phyloP scores from a whole-genome alignment of 2,797 vertebrate species.

The Myotis pilosus region DNA sequence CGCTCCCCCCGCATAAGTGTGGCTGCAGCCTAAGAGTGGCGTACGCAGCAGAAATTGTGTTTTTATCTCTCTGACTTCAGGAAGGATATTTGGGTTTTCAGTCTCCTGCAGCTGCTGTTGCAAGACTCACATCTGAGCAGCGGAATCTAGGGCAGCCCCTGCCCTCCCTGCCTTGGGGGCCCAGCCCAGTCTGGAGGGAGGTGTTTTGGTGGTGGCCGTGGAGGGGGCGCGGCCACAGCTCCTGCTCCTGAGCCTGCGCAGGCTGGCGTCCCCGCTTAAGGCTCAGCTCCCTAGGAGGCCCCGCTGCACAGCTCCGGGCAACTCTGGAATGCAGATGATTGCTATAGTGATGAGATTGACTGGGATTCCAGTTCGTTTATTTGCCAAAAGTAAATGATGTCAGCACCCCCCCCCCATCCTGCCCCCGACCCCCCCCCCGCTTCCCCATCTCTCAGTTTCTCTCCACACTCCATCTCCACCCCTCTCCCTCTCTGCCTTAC shows the following conservation, averaged over 20 bases:
- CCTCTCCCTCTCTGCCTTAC: not conserved
- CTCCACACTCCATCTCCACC: not conserved
- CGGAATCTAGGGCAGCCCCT: conserved; percentile 67
- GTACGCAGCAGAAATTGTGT: conserved; percentile 64
- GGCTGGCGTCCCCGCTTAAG: not conserved
- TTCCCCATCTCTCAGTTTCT: not conserved
- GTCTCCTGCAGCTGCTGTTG: conserved; percentile 53
- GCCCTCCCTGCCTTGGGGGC: not conserved
- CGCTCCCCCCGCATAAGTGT: not conserved
- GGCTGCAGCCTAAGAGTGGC: not conserved
- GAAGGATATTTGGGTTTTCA: conserved; percentile 72
- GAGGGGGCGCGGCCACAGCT: not conserved
- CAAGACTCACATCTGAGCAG: conserved; percentile 56
- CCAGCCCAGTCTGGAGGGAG: not conserved
- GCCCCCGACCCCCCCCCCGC: too few relatives aligned
- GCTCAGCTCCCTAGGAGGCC: conserved; percentile 31
- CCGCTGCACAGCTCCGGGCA: not conserved
- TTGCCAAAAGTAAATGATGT: conserved; percentile 54
- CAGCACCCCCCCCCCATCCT: not conserved
- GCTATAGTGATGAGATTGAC: conserved; percentile 61
- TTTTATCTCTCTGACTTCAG: conserved; percentile 76
- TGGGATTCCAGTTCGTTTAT: conserved; percentile 55
- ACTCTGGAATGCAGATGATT: conserved; percentile 54
- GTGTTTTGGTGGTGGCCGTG: not conserved
- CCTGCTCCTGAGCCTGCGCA: not conserved